These are phyloP conservation scores for Lanistes nyassanus DNA, from an alignment of 1,140 invertebrate genomes.

Conservation along the genomic window DNA sequence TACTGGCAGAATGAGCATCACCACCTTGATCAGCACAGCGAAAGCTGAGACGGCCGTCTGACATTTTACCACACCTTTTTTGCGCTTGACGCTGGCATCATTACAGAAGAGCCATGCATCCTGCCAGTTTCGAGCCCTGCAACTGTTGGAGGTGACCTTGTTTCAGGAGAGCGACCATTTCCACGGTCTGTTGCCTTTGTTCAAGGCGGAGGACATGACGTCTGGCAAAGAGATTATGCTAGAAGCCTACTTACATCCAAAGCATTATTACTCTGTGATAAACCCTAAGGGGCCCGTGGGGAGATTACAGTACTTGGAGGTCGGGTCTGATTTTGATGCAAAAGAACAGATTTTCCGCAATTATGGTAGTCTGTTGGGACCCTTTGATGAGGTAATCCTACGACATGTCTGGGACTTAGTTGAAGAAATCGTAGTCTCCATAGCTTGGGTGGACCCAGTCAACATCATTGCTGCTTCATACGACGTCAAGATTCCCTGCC, in stretches of 20 bases:
- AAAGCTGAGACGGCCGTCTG: constrained; percentile 77
- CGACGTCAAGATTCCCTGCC: constrained; percentile 68
- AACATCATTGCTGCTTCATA: constrained; percentile 81
- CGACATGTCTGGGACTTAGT: constrained; percentile 77
- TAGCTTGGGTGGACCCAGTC: constrained; percentile 89
- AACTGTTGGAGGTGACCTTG: constrained; percentile 75
- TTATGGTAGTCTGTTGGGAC: constrained; percentile 82
- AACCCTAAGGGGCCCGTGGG: constrained; percentile 62
- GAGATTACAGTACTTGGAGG: constrained; percentile 66
- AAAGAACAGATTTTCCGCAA: constrained; percentile 94
- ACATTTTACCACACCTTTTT: constrained; percentile 71
- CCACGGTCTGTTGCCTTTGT: constrained; percentile 68
- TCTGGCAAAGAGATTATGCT: constrained; percentile 67
- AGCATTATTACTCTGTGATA: constrained; percentile 64
- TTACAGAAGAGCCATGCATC: constrained; percentile 27
- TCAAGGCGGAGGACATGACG: constrained; percentile 36
- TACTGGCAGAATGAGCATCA: constrained; percentile 96
- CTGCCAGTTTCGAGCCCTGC: constrained; percentile 67
- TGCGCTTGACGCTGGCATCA: constrained; percentile 31
- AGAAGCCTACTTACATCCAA: constrained; percentile 77
- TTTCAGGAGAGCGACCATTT: constrained; percentile 77
- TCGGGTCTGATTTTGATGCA: constrained; percentile 92
- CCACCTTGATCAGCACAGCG: constrained; percentile 77
- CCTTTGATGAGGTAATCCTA: constrained; percentile 81
- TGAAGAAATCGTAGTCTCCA: constrained; percentile 75